Conservation (phyloP, 2,888 invertebrate genomes). For the Apotomis turbidana region DNA sequence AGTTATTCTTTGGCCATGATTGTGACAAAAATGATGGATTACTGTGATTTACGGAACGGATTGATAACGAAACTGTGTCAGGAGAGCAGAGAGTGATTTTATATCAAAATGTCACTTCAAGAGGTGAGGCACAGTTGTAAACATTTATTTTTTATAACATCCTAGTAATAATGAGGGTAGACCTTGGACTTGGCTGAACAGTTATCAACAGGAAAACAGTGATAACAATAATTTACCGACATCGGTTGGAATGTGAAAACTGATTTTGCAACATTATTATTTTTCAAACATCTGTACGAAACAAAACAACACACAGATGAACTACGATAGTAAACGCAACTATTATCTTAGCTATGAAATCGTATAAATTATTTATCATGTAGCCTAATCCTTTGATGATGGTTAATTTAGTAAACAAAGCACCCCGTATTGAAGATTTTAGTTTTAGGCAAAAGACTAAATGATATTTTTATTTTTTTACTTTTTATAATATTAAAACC, state of each 20-base stretch:
- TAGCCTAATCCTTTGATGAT: too few relatives aligned
- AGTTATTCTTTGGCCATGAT: slow-evolving; percentile 43
- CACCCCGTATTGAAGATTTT: too few relatives aligned
- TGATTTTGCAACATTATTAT: background rate
- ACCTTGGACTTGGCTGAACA: slow-evolving; percentile 10
- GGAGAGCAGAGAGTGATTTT: slow-evolving; percentile 59
- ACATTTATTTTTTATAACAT: slow-evolving; percentile 2
- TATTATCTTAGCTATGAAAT: too few relatives aligned
- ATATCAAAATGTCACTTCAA: slow-evolving; percentile 70
- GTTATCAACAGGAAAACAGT: slow-evolving; percentile 16
- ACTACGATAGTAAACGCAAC: too few relatives aligned
- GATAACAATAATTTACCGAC: slow-evolving; percentile 1
- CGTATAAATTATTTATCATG: too few relatives aligned
- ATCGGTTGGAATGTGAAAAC: background rate
- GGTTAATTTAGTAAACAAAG: too few relatives aligned
- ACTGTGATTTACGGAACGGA: slow-evolving; percentile 49
- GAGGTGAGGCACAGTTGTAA: slow-evolving; percentile 64
- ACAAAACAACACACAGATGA: too few relatives aligned
- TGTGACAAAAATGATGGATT: slow-evolving; percentile 53
- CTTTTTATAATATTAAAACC: too few relatives aligned
- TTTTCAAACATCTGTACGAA: too few relatives aligned
- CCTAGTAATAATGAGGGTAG: slow-evolving; percentile 23
- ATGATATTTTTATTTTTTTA: too few relatives aligned
- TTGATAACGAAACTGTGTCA: slow-evolving; percentile 71
- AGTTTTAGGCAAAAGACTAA: too few relatives aligned